A percentile compares a stretch with the other conserved stretches of the same genome.
Conservation (phyloP, 2,888 invertebrate genomes). For the Tubulanus polymorphus region DNA sequence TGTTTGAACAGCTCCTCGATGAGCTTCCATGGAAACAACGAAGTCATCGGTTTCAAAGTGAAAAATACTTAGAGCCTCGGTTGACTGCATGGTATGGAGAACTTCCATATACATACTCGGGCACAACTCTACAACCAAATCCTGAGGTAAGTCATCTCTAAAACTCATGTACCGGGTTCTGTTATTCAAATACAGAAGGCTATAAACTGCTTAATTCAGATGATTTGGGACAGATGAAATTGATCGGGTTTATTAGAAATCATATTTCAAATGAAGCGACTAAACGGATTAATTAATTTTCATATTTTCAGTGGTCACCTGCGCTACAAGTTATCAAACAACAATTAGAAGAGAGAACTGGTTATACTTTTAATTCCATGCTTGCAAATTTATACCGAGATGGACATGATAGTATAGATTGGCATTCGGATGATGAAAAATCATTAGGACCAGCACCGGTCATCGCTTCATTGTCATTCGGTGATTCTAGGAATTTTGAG, state of each 20-base stretch:
- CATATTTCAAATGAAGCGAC: background rate
- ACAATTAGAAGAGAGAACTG: constrained; percentile 45
- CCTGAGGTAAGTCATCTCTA: constrained; percentile 27
- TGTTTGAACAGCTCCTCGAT: constrained; percentile 35
- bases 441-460: constrained; percentile 50
- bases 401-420: constrained; percentile 54
- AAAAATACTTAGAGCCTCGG: constrained; percentile 47
- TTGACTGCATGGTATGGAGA: constrained; percentile 57
- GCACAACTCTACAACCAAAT: constrained; percentile 38
- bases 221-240: background rate
- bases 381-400: constrained; percentile 55
- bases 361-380: constrained; percentile 55
- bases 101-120: constrained; percentile 54
- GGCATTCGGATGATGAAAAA: constrained; percentile 56
- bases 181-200: too few species aligned
- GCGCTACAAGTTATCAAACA: constrained; percentile 35
- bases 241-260: too few species aligned
- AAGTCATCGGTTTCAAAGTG: constrained; percentile 30
- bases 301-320: constrained; percentile 43
- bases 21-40: constrained; percentile 47
- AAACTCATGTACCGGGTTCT: too few species aligned
- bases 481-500: constrained; percentile 53
- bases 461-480: constrained; percentile 52
- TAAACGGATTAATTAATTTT: background rate
- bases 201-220: too few species aligned